These are phyloP conservation scores for Holacanthus passer DNA, from an alignment of 2,113 vertebrate species.

Conservation along the genomic window DNA sequence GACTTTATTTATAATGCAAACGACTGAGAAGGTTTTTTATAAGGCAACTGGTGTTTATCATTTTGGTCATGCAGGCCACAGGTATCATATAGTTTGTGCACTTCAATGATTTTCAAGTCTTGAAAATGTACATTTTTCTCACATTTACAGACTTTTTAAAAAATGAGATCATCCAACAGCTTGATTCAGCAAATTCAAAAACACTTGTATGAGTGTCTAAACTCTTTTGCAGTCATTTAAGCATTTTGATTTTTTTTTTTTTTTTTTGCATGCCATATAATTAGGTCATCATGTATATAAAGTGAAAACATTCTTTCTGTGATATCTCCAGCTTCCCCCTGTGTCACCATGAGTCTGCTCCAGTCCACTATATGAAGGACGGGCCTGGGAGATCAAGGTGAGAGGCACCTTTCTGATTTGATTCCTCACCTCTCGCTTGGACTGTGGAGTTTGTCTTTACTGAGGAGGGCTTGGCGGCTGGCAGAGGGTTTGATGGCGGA, in stretches of 20 bases:
- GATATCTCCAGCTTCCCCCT: background rate
- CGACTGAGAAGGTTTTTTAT: background rate
- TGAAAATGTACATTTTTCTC: background rate
- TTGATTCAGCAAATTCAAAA: background rate
- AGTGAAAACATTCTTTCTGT: background rate
- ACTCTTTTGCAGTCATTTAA: background rate
- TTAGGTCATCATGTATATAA: background rate
- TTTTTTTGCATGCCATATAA: no score
- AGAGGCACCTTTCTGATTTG: conserved; percentile 21
- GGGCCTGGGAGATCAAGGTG: conserved; percentile 28
- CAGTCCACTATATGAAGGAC: conserved; percentile 19
- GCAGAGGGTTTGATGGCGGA: conserved; percentile 68
- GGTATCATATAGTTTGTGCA: background rate
- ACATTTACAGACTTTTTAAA: background rate
- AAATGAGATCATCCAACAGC: background rate
- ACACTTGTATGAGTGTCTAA: conserved; percentile 34
- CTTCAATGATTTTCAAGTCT: background rate
- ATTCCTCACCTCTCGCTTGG: conserved; percentile 39
- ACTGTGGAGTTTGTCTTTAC: background rate
- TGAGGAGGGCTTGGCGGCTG: conserved; percentile 68
- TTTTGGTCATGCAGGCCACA: background rate
- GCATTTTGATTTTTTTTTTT: background rate
- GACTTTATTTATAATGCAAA: background rate
- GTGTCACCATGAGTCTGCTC: background rate
- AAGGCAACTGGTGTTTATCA: background rate